Conservation (phyloP, 1,140 invertebrate genomes). For the Leptinotarsa lineolata region DNA sequence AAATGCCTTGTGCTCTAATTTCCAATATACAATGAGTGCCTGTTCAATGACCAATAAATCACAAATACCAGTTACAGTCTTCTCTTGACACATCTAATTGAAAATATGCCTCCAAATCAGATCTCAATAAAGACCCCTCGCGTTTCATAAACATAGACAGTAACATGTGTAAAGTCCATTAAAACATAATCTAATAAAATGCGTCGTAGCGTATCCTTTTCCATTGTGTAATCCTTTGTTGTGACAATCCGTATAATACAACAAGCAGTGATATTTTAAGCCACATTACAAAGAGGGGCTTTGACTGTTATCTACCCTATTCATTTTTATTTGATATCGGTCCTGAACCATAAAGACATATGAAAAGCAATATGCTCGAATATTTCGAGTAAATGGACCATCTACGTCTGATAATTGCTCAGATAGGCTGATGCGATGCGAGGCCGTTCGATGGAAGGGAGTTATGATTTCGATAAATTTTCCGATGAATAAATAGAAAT, state of each 20-base stretch:
- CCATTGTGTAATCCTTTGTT: conserved; percentile 16
- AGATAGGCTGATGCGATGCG: conserved; percentile 2
- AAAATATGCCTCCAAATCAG: not conserved
- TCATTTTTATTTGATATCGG: conserved; percentile 17
- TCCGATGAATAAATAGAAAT: not conserved
- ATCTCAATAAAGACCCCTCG: not conserved
- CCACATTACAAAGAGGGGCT: conserved; percentile 11
- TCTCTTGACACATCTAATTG: not conserved
- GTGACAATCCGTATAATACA: conserved; percentile 14
- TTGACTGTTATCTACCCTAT: not conserved
- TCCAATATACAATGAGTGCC: too few species aligned
- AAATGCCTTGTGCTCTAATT: too few species aligned
- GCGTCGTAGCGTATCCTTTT: conserved; percentile 8
- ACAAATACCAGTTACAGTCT: too few species aligned
- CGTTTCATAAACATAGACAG: not conserved
- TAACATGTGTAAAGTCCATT: conserved; percentile 18
- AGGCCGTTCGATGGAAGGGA: not conserved
- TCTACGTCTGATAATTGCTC: conserved; percentile 7
- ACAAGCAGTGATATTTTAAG: conserved; percentile 11
- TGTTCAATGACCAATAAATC: too few species aligned
- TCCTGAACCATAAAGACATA: conserved; percentile 5
- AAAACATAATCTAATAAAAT: conserved; percentile 14
- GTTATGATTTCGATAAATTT: conserved; percentile 6
- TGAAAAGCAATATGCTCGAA: conserved; percentile 20
- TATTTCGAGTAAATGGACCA: conserved; percentile 14